phyloP scores from a whole-genome alignment of 2,113 vertebrate species.

The Poecile atricapillus region DNA sequence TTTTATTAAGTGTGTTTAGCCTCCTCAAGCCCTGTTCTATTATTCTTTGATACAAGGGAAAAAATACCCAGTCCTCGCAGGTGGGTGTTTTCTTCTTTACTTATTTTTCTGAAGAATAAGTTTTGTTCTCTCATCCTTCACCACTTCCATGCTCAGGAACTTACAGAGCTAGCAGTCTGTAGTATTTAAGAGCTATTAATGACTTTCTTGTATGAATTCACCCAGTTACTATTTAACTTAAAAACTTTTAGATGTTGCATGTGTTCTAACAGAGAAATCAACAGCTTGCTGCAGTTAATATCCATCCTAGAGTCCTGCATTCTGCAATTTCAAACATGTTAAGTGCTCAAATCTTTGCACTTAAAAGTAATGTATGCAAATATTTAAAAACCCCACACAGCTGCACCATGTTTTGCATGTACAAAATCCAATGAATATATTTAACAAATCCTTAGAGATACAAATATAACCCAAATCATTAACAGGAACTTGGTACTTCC shows the following conservation, averaged over 20 bases:
- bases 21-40: not conserved
- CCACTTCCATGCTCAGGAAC: not conserved
- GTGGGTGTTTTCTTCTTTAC: not conserved
- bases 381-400: not conserved
- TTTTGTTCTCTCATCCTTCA: not conserved
- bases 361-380: not conserved
- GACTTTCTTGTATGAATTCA: not conserved
- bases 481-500: not conserved
- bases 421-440: not conserved
- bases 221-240: not conserved
- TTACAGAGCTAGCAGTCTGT: not conserved
- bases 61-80: not conserved
- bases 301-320: not conserved
- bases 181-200: not conserved
- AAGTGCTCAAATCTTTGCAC: not conserved
- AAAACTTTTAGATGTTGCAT: not conserved
- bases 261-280: not conserved
- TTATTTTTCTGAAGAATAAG: not conserved
- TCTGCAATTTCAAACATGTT: not conserved
- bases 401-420: not conserved
- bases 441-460: not conserved
- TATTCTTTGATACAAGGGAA: not conserved
- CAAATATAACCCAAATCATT: not conserved
- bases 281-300: not conserved
- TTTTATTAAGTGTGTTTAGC: not conserved